phyloP scores from a whole-genome alignment of 2,888 invertebrate genomes.

The Leptinotarsa juncta region DNA sequence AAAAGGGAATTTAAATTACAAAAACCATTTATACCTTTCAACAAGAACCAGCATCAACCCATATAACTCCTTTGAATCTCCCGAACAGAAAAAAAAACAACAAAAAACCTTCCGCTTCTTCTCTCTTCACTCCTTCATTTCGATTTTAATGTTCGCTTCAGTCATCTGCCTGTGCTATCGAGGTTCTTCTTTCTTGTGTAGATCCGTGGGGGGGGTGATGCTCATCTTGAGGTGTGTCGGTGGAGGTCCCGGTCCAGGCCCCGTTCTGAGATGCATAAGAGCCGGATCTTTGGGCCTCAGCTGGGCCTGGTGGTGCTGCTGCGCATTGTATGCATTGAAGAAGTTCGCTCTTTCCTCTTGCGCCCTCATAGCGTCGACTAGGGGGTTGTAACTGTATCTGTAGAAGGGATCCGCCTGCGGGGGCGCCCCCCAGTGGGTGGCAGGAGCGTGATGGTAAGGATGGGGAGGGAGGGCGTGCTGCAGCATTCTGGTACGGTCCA shows the following conservation, averaged over 20 bases:
- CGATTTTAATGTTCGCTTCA: slow-evolving; percentile 38
- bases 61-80: neutral
- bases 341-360: slow-evolving; percentile 86
- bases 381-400: slow-evolving; percentile 79
- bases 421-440: slow-evolving; percentile 61
- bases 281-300: slow-evolving; percentile 67
- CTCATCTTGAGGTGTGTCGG: slow-evolving; percentile 65
- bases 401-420: slow-evolving; percentile 70
- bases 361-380: slow-evolving; percentile 81
- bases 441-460: slow-evolving; percentile 65
- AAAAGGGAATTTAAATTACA: too few relatives aligned
- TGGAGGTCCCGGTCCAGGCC: slow-evolving; percentile 68
- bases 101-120: slow-evolving; percentile 14
- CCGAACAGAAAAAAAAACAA: neutral
- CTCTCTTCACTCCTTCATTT: slow-evolving; percentile 22
- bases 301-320: slow-evolving; percentile 51
- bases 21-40: too few relatives aligned
- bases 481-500: slow-evolving; percentile 65
- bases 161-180: slow-evolving; percentile 65
- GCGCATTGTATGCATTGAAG: slow-evolving; percentile 73
- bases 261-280: slow-evolving; percentile 69
- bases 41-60: neutral
- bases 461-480: slow-evolving; percentile 68
- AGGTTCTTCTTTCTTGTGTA: slow-evolving; percentile 73
- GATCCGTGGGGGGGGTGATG: slow-evolving; percentile 71